These are phyloP conservation scores for Cotesia chilonis DNA, from an alignment of 1,140 invertebrate genomes.

Conservation along the genomic window DNA sequence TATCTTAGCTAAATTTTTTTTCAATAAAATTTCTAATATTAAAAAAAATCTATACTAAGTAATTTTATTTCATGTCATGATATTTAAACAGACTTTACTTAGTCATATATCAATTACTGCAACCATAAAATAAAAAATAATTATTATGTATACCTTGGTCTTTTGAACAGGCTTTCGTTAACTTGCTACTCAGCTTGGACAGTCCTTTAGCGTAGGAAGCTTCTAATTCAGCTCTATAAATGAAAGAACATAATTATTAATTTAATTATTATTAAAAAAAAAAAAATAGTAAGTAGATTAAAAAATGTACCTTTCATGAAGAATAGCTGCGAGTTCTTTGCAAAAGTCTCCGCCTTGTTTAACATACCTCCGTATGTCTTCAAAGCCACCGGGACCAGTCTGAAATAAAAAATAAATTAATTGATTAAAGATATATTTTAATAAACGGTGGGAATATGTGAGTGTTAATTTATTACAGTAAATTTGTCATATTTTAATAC, in stretches of 20 bases:
- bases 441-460: neutral
- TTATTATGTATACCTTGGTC: conserved; percentile 57
- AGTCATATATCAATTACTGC: neutral
- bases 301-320: conserved; percentile 84
- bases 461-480: neutral
- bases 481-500: conserved; percentile 13
- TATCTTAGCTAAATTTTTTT: too few relatives aligned
- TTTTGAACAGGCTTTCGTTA: conserved; percentile 79
- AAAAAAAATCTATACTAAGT: too few relatives aligned
- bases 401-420: conserved; percentile 64
- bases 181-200: conserved; percentile 84
- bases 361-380: conserved; percentile 88
- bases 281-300: conserved; percentile 14
- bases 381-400: conserved; percentile 89
- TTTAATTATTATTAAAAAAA: conserved; percentile 23
- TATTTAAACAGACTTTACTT: neutral
- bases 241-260: conserved; percentile 42
- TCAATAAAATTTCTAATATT: too few relatives aligned
- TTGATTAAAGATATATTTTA: neutral
- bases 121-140: too few relatives aligned
- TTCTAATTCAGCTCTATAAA: conserved; percentile 83
- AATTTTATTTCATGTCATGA: too few relatives aligned
- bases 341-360: conserved; percentile 94
- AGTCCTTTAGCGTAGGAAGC: conserved; percentile 89
- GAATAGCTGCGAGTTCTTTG: conserved; percentile 86